These are phyloP conservation scores for Yponomeuta sedellus DNA, from an alignment of 2,888 invertebrate species.

Conservation along the genomic window DNA sequence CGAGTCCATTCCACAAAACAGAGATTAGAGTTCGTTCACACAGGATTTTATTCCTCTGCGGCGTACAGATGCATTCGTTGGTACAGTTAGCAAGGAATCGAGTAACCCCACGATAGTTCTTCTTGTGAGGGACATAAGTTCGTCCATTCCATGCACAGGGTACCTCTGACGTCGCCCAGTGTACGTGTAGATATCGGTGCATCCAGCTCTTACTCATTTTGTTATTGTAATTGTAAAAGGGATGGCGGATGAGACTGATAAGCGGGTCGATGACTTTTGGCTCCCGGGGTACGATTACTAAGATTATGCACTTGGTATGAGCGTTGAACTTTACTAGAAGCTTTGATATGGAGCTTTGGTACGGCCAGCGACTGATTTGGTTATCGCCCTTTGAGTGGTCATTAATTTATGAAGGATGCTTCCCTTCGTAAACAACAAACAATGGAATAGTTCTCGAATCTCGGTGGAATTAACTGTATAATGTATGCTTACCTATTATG, in stretches of 20 bases:
- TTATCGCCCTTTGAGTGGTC: not conserved
- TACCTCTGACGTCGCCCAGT: too few species aligned
- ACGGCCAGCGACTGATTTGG: constrained; percentile 22
- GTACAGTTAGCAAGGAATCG: constrained; percentile 39
- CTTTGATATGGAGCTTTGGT: constrained; percentile 42
- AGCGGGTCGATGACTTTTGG: constrained; percentile 74
- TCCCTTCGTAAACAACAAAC: not conserved
- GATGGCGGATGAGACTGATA: constrained; percentile 73
- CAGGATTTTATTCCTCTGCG: constrained; percentile 74
- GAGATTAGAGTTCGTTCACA: constrained; percentile 76
- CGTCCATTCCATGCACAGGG: too few species aligned
- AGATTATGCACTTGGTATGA: constrained; percentile 72
- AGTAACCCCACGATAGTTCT: too few species aligned
- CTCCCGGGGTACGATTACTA: constrained; percentile 68
- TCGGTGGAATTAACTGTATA: not conserved
- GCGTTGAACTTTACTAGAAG: constrained; percentile 70
- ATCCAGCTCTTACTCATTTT: constrained; percentile 67
- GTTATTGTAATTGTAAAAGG: constrained; percentile 76
- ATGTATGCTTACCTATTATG: too few species aligned
- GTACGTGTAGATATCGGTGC: constrained; percentile 52
- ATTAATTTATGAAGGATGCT: not conserved
- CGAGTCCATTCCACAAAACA: constrained; percentile 44
- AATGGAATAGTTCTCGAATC: not conserved
- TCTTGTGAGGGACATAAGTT: too few species aligned
- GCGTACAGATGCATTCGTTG: constrained; percentile 22